Evolutionary conservation across 2,888 invertebrate species (phyloP).

Genomic region (Coelogynopora nodosa): DNA sequence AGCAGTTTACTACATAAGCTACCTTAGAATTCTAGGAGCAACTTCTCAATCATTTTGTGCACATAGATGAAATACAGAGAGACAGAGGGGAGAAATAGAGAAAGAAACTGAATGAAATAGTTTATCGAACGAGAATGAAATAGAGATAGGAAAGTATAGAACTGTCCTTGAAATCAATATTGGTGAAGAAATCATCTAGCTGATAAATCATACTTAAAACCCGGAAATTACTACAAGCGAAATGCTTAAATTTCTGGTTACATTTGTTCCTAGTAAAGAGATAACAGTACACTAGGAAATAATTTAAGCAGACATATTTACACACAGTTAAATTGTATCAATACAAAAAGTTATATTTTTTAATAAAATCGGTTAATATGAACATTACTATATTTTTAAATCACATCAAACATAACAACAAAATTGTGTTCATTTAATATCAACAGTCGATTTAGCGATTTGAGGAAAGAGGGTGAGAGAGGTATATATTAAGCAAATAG

Average conservation of each 20-base stretch:
- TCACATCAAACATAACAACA: not conserved
- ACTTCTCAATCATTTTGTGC: not conserved
- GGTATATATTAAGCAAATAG: not conserved
- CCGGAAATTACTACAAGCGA: conserved; percentile 18
- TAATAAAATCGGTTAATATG: no score
- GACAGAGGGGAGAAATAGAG: not conserved
- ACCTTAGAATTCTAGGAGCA: not conserved
- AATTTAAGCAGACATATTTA: no score
- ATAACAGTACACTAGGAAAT: no score
- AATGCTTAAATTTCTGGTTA: no score
- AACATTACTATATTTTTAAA: no score
- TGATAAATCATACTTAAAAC: conserved; percentile 28
- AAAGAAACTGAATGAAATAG: not conserved
- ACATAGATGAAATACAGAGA: not conserved
- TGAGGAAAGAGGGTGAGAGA: not conserved
- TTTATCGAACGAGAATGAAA: not conserved
- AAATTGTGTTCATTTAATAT: not conserved
- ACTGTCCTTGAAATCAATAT: conserved; percentile 18
- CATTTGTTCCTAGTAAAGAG: no score
- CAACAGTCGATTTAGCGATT: not conserved
- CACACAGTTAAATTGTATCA: no score
- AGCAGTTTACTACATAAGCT: not conserved
- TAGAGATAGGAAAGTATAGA: not conserved
- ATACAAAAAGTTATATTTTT: no score
- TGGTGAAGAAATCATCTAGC: conserved; percentile 23